phyloP scores from a whole-genome alignment of 1,140 invertebrate species.

The Ladona fulva region DNA sequence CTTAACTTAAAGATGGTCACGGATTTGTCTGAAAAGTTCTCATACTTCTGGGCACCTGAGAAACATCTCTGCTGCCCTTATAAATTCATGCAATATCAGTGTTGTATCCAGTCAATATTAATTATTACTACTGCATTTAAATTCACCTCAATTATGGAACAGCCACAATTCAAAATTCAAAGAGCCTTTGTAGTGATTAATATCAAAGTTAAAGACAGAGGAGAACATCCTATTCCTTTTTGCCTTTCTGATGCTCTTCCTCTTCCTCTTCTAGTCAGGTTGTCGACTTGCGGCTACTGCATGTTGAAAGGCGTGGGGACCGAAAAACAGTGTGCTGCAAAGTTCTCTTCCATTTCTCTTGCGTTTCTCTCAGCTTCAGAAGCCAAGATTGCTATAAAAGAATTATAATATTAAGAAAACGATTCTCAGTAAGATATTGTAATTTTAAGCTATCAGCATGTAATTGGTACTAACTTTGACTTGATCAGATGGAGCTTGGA shows the following conservation, averaged over 20 bases:
- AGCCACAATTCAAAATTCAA: not conserved
- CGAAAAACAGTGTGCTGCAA: slow-evolving; percentile 41
- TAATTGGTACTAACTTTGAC: slow-evolving; percentile 38
- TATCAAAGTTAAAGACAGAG: not conserved
- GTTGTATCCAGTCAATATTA: not conserved
- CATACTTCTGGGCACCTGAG: not conserved
- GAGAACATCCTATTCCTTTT: not conserved
- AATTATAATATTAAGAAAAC: slow-evolving; percentile 1
- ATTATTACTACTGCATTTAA: not conserved
- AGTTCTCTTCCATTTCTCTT: slow-evolving; percentile 45
- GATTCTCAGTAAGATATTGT: not conserved
- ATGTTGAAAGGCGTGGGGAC: slow-evolving; percentile 15
- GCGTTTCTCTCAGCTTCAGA: slow-evolving; percentile 40
- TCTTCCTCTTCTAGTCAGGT: slow-evolving; percentile 17
- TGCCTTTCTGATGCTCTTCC: not conserved
- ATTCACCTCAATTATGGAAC: not conserved
- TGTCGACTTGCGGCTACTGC: slow-evolving; percentile 17
- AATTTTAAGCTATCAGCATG: not conserved
- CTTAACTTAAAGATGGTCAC: not conserved
- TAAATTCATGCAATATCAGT: not conserved
- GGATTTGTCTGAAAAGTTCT: not conserved
- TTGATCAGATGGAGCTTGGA: slow-evolving; percentile 43
- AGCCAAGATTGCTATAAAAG: slow-evolving; percentile 41
- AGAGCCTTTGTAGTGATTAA: not conserved
- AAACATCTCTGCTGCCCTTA: not conserved